Conservation (phyloP, 2,113 vertebrate genomes). For the Pygoscelis adeliae region DNA sequence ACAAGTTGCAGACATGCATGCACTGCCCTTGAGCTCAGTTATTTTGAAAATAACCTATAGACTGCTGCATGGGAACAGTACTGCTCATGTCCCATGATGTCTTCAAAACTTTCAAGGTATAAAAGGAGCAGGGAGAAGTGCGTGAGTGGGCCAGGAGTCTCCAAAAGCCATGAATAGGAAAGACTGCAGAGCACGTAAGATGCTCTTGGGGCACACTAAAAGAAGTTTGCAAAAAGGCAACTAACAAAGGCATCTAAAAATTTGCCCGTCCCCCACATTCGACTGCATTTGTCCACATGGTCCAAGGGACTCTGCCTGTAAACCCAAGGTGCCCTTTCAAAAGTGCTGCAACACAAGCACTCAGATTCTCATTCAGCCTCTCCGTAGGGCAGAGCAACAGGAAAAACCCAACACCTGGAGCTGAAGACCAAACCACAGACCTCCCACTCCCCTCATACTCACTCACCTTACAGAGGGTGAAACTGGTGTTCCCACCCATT, state of each 20-base stretch:
- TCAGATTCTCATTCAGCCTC: neutral
- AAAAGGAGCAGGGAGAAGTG: neutral
- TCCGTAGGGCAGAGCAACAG: neutral
- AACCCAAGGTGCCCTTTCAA: neutral
- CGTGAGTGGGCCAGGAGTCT: neutral
- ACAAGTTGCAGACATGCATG: neutral
- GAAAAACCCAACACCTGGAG: neutral
- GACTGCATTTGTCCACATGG: neutral
- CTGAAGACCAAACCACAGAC: neutral
- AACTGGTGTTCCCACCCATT: conserved; percentile 27
- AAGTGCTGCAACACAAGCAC: neutral
- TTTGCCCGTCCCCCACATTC: neutral
- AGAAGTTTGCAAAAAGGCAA: neutral
- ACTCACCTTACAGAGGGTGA: conserved; percentile 61
- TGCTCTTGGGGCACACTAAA: neutral
- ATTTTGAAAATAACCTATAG: neutral
- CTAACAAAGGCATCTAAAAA: neutral
- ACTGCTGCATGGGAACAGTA: neutral
- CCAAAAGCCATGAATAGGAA: neutral
- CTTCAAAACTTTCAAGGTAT: neutral
- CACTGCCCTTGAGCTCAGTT: neutral
- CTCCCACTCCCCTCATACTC: neutral
- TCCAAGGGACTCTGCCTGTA: neutral
- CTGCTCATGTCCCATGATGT: neutral
- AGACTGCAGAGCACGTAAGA: neutral